Base-by-base conservation (phyloP, 2,113 vertebrate species). In the Colius striatus region DNA sequence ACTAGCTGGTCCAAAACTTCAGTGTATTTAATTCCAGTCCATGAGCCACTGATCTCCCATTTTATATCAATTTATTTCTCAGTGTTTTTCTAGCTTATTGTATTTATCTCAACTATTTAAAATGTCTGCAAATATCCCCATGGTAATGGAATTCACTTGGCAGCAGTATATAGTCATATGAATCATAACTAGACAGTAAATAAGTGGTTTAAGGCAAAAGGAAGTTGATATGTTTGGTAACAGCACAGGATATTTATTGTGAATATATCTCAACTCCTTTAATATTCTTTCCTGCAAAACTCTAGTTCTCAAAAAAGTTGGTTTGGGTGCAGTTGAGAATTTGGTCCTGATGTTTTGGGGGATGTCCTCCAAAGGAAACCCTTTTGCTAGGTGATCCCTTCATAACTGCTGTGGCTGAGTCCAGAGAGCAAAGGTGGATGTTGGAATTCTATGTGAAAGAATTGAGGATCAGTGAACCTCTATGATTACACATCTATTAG, bases 101-200 rank as follows among this genome's bases (percentile, higher is more conserved):
- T 84, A 75, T 75, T 89, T 93, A 80, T 94, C 68, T 86, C 57
- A 80, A 72, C 36, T 91, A 74, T 91, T 93, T 63, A 36, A 96
- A 81, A 94, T 34, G 27, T 92, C 85, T 93, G 48, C 65, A 93
- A 90, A 90, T 94, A 92, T 95, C 73, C 85, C 92, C 70, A 68
- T 90, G 61, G 88, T 41, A 92, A 90, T 90, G 66, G 65, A 82
- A 88, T 90, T 84, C 61, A 50, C 45, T 96, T 97, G 90, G 83
- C 85, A 94, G 83, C 67, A 72, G n/a, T 68, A 14, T 84, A 43
- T 77, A 72, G 27, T 55, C 80, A 38, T 38, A 84, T 95, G 92
- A 95, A 89, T 96, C 92, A 93, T 65, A 90, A 61, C 9, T 48
- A 84, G 72, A 65, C 15, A 41, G 57, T 78, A 95, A 90, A 87